Evolutionary conservation across 2,113 vertebrate species (phyloP).

Genomic region (Columba livia): DNA sequence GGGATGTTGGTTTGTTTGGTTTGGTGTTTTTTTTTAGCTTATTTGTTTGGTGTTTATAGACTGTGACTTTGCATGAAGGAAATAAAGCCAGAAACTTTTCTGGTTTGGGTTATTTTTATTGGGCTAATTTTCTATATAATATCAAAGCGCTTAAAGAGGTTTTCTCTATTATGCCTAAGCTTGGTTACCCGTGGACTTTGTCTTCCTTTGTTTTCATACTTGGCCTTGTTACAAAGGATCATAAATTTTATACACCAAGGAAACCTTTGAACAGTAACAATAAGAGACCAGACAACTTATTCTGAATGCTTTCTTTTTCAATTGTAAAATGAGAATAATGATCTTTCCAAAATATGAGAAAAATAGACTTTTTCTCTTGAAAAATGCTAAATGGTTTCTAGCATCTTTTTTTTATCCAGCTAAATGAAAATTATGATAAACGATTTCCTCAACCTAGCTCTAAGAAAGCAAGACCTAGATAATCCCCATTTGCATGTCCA

Average conservation of each 20-base stretch:
- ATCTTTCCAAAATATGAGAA: not conserved
- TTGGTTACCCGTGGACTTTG: not conserved
- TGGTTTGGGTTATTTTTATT: constrained; percentile 18
- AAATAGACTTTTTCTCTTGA: not conserved
- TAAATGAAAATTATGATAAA: not conserved
- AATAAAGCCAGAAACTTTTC: not conserved
- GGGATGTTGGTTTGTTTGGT: not conserved
- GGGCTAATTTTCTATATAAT: not conserved
- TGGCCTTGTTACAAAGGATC: constrained; percentile 27
- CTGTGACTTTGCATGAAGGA: not conserved
- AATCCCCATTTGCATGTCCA: not conserved
- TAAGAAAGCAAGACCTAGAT: not conserved
- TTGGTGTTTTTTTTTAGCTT: not conserved
- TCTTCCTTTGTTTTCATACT: constrained; percentile 23
- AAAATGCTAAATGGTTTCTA: not conserved
- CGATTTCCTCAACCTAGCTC: not conserved
- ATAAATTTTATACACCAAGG: constrained; percentile 12
- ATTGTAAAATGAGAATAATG: not conserved
- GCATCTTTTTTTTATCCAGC: not conserved
- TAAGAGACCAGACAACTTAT: not conserved
- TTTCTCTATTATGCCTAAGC: not conserved
- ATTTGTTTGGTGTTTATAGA: constrained; percentile 16
- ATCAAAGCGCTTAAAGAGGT: not conserved
- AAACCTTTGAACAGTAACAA: constrained; percentile 22
- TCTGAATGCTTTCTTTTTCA: not conserved